phyloP scores from a whole-genome alignment of 2,797 vertebrate genomes.

The Anisognathus igniventris region DNA sequence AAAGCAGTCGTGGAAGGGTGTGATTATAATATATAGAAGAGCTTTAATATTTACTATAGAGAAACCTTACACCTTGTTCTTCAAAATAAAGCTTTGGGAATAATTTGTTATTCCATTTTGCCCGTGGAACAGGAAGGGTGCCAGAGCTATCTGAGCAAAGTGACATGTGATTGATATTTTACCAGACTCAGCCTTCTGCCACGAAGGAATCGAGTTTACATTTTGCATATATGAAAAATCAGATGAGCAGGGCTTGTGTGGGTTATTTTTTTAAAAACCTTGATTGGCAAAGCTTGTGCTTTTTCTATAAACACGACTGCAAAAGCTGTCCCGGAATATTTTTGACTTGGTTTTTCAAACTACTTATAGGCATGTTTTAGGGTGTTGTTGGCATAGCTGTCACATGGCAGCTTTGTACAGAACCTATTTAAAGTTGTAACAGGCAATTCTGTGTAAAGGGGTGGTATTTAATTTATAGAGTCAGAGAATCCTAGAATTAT shows the following conservation, averaged over 20 bases:
- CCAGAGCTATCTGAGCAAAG: constrained; percentile 14
- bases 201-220: neutral
- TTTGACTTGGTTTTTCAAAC: neutral
- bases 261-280: neutral
- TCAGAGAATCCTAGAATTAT: neutral
- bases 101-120: neutral
- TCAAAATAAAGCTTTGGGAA: neutral
- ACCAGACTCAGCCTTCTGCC: constrained; percentile 54
- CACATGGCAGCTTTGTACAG: neutral
- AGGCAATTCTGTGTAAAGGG: neutral
- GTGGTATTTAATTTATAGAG: neutral
- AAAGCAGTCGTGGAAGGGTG: neutral
- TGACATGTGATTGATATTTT: constrained; percentile 44
- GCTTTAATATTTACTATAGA: neutral
- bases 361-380: neutral
- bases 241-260: constrained; percentile 7
- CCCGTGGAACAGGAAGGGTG: neutral
- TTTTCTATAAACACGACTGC: neutral
- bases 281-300: constrained; percentile 30
- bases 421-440: neutral
- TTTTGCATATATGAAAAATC: constrained; percentile 18
- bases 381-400: neutral
- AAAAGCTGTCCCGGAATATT: neutral
- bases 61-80: neutral
- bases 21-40: neutral